Conservation (phyloP, 2,113 vertebrate species). For the Scatophagus argus region DNA sequence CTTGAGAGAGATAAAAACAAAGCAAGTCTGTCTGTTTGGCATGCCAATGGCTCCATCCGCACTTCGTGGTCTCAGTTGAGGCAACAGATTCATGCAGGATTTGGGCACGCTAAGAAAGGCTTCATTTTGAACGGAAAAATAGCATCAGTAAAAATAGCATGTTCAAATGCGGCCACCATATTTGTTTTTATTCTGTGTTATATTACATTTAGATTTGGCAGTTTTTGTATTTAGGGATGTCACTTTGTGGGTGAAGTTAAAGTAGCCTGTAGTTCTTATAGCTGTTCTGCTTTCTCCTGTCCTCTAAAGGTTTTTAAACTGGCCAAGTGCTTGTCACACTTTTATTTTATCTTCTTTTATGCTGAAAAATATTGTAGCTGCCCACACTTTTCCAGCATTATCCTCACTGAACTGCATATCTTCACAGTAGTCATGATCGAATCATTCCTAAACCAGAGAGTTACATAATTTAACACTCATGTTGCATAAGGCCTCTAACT, state of each 20-base stretch:
- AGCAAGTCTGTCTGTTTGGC: conserved; percentile 78
- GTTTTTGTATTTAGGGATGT: background rate
- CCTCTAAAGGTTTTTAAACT: conserved; percentile 25
- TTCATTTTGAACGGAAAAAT: conserved; percentile 34
- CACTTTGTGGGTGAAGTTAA: conserved; percentile 1
- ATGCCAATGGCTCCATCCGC: conserved; percentile 65
- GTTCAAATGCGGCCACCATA: conserved; percentile 2
- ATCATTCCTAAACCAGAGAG: conserved; percentile 38
- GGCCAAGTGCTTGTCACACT: conserved; percentile 16
- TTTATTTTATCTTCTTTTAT: conserved; percentile 37
- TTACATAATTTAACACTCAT: conserved; percentile 56
- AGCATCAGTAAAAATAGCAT: conserved; percentile 31
- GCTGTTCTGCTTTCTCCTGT: background rate
- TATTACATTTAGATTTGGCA: conserved; percentile 7
- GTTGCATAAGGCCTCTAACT: conserved; percentile 53
- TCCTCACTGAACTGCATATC: conserved; percentile 42
- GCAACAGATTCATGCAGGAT: conserved; percentile 68
- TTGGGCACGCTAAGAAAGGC: conserved; percentile 31
- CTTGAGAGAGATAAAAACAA: conserved; percentile 82
- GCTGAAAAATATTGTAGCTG: conserved; percentile 30
- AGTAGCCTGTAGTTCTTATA: background rate
- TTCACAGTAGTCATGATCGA: conserved; percentile 38
- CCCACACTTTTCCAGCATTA: conserved; percentile 22
- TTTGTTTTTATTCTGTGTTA: background rate
- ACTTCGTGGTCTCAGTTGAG: conserved; percentile 61